These are phyloP conservation scores for Craseonycteris thonglongyai DNA, from an alignment of 2,113 vertebrate genomes.

Conservation along the genomic window DNA sequence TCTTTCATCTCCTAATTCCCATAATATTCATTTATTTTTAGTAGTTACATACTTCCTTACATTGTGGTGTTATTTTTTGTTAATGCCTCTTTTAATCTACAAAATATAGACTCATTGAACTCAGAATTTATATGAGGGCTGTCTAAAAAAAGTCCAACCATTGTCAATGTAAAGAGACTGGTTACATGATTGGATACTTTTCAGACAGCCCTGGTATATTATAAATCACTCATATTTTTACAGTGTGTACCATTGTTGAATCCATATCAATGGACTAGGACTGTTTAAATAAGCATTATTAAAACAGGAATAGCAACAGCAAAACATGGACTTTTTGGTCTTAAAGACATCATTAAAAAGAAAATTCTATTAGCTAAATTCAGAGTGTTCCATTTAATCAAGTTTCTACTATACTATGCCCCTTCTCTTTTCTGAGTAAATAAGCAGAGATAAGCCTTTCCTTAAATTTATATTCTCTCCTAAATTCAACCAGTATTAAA, in stretches of 20 bases:
- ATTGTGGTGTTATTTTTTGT: constrained; percentile 15
- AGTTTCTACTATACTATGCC: not conserved
- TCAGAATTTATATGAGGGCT: not conserved
- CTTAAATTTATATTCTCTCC: constrained; percentile 42
- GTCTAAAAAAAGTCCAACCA: too few species aligned
- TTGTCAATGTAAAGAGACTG: too few species aligned
- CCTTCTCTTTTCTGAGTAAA: constrained; percentile 34
- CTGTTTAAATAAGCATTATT: not conserved
- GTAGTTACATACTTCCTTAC: not conserved
- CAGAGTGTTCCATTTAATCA: not conserved
- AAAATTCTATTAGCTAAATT: constrained; percentile 35
- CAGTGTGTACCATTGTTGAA: not conserved
- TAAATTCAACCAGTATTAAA: constrained; percentile 34
- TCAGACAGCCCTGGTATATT: too few species aligned
- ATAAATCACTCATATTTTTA: not conserved
- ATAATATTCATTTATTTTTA: constrained; percentile 18
- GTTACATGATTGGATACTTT: too few species aligned
- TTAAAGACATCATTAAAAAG: constrained; percentile 27
- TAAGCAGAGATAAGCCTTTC: not conserved
- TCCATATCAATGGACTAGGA: not conserved
- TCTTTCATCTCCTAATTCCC: not conserved
- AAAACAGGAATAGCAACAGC: not conserved
- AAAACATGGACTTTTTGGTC: not conserved
- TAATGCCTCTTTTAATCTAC: not conserved
- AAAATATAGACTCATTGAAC: not conserved